These are phyloP conservation scores for Drosophila sordidapex DNA, from an alignment of 2,888 invertebrate species.

Conservation along the genomic window DNA sequence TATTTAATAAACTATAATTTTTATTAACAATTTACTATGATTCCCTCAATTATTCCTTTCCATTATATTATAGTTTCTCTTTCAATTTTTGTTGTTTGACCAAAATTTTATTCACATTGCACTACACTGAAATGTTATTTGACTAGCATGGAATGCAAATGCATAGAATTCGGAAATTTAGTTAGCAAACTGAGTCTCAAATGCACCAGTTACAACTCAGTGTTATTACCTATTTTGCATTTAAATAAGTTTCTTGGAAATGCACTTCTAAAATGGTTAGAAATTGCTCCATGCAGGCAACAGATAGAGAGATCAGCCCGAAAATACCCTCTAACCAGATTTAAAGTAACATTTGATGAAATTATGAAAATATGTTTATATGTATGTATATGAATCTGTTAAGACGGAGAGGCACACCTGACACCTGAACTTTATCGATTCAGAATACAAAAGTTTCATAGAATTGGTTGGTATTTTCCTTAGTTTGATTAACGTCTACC, in stretches of 20 bases:
- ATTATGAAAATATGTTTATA: background rate
- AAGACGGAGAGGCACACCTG: background rate
- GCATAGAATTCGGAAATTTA: background rate
- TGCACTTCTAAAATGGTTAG: background rate
- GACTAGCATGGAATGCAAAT: slow-evolving; percentile 6
- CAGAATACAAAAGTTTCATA: no score
- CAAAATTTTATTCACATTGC: background rate
- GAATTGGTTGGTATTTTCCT: background rate
- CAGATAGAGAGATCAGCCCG: background rate
- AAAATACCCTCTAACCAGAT: background rate
- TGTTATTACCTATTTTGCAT: slow-evolving; percentile 50
- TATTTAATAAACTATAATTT: background rate
- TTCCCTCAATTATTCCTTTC: background rate
- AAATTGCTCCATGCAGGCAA: background rate
- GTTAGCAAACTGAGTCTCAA: slow-evolving; percentile 9
- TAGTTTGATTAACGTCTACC: no score
- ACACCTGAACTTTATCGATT: background rate
- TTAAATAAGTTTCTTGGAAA: slow-evolving; percentile 39
- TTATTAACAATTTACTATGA: background rate
- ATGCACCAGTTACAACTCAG: slow-evolving; percentile 7
- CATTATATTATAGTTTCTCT: background rate
- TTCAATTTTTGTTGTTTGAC: background rate
- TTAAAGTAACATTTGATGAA: background rate
- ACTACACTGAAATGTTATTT: background rate
- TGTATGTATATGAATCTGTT: background rate